Evolutionary conservation across 64 coral and sea anemone species (phyloP), one percentile per base, ranked within the genome.

Genomic region (Orbicella faveolata): DNA sequence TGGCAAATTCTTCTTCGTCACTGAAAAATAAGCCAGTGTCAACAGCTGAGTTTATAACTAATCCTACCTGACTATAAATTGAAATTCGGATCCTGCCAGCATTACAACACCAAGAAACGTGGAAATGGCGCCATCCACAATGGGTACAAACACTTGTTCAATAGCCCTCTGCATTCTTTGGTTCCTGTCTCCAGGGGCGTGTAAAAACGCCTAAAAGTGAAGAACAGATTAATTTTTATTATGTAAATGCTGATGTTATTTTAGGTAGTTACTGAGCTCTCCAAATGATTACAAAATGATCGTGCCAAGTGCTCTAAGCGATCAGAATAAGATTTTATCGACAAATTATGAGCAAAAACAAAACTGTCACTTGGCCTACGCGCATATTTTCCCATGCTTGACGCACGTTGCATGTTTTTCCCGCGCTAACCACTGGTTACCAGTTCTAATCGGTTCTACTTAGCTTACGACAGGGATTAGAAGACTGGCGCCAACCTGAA

Each of bases 51-150:
- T 70, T 25, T 8, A 19, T 25, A 68, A 36, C 13, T 9, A 37
- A 10, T 83, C 92, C 76, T 44, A 99, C 97, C 94, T 96, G 17
- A 99, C 91, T 66, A 99, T 93, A 61, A 99, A 99, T 76, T 99
- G 91, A 55, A 99, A 99, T 16, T 95, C 94, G 17, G 97, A 99
- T 16, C 97, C 97, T 15, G 97, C 94, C 17, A 99, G 79, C 91
- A 99, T 93, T 1, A 96, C 79, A 48, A 99, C 94, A 3, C 97
- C 97, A 20, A 99, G 89, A 9, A 96, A 70, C 1, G 97, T 99
- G 0, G 97, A 99, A 23, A 99, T 63, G 33, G 91, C 94, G 14
- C 97, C 97, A 75, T 99, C 91, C 14, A 96, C 79, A 6, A 94
- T 93, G 0, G 97, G 97, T 37, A 92, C 93, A 88, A 99, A 93